Evolutionary conservation across 1,140 invertebrate genomes (phyloP), one percentile per base, ranked within the genome.

Genomic region (Bacillus rossius): DNA sequence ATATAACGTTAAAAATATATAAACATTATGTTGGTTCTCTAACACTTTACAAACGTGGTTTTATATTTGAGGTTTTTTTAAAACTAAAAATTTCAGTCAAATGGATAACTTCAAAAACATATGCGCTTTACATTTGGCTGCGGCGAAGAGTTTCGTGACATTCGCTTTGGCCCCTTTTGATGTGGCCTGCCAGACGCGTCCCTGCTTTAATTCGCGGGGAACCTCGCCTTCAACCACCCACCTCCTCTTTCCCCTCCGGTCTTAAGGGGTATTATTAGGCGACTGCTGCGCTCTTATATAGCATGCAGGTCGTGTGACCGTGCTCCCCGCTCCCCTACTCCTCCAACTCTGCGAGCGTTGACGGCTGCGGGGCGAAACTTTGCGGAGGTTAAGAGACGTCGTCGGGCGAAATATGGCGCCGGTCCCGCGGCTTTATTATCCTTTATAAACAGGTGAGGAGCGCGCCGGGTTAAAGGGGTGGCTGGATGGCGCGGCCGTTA

Each of bases 361-460:
- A 25, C 22, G 52, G 52, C 23, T 54, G 52, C 40, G 53, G 17
- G 49, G 55, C 20, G 43, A 57, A 57, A 57, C 55, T 57, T 57
- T 51, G 55, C 13, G 16, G 19, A 41, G 55, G 55, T 50, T 57
- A 57, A 57, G 43, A 50, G 14, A n/a, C 20, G 25, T 22, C 23
- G 55, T 57, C 55, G 37, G 25, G 49, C 43, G 40, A 57, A 50
- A 52, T 50, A 37, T 54, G 55, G 43, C 47, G 29, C 19, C 43
- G 16, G 25, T 14, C 22, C 19, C 43, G 19, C 14, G 43, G 45
- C 55, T 57, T 57, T 57, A 57, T 57, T 57, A 29, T 57, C 55
- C 55, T 55, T 57, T 38, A 57, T 57, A 57, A 57, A 57, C 55
- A 57, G 55, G 55, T 57, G 25, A 47, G 40, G 26, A 19, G 22